phyloP scores from a whole-genome alignment of 2,888 invertebrate species.

The Eustalomyia histrio region DNA sequence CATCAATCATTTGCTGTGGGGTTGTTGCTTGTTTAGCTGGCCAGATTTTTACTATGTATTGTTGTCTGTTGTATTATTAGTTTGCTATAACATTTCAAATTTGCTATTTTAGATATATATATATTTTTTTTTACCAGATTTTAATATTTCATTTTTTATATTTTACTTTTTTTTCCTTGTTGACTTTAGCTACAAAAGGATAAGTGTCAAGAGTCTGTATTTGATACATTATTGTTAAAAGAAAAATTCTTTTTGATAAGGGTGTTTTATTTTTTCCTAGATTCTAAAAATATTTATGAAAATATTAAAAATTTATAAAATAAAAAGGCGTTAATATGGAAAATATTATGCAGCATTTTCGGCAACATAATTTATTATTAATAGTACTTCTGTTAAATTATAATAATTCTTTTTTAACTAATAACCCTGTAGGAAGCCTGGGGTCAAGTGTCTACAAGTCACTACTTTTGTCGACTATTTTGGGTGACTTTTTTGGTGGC shows the following conservation, averaged over 20 bases:
- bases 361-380: not conserved
- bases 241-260: not conserved
- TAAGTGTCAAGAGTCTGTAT: slow-evolving; percentile 36
- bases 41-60: slow-evolving; percentile 30
- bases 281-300: not conserved
- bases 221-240: slow-evolving; percentile 7
- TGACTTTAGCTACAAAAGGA: slow-evolving; percentile 6
- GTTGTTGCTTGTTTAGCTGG: slow-evolving; percentile 41
- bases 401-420: too few species aligned
- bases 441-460: too few species aligned
- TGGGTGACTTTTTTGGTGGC: too few species aligned
- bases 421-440: too few species aligned
- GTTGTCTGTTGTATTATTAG: slow-evolving; percentile 32
- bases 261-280: not conserved
- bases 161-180: not conserved
- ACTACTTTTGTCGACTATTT: too few species aligned
- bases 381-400: too few species aligned
- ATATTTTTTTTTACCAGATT: slow-evolving; percentile 16
- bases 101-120: slow-evolving; percentile 39
- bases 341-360: not conserved
- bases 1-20: slow-evolving; percentile 57
- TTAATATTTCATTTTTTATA: slow-evolving; percentile 25
- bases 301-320: slow-evolving; percentile 1
- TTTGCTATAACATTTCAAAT: slow-evolving; percentile 21
- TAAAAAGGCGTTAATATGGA: not conserved